phyloP scores from a whole-genome alignment of 1,140 invertebrate species.

The Drosophila pachea region DNA sequence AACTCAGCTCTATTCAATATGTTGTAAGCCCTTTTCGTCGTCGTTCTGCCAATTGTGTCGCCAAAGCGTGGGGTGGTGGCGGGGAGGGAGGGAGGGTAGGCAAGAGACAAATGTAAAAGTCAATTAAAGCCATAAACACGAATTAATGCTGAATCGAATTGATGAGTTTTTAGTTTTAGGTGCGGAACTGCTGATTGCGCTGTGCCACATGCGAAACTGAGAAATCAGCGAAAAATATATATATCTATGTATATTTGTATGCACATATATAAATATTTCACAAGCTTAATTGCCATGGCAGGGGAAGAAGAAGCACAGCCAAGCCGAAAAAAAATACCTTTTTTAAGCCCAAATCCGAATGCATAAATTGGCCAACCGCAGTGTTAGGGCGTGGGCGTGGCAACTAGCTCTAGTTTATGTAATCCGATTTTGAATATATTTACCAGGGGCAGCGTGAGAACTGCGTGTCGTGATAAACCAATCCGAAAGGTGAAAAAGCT shows the following conservation, averaged over 20 bases:
- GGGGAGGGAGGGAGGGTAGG: no score
- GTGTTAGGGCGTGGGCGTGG: not conserved
- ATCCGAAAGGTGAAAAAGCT: conserved; percentile 40
- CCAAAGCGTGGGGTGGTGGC: no score
- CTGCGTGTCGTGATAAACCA: conserved; percentile 22
- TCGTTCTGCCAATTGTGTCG: conserved; percentile 6
- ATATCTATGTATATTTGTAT: not conserved
- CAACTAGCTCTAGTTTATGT: conserved; percentile 38
- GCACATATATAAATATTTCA: conserved; percentile 34
- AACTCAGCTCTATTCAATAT: not conserved
- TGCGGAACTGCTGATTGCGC: conserved; percentile 1
- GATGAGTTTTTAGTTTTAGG: conserved; percentile 8
- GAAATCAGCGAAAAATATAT: conserved; percentile 40
- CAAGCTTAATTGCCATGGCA: conserved; percentile 64
- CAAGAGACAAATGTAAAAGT: conserved; percentile 23
- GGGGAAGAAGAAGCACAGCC: conserved; percentile 44
- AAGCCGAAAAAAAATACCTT: conserved; percentile 28
- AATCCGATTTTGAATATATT: conserved; percentile 70
- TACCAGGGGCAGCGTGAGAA: conserved; percentile 61
- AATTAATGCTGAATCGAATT: conserved; percentile 9
- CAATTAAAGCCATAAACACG: conserved; percentile 28
- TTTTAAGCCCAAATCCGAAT: conserved; percentile 31
- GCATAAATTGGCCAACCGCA: conserved; percentile 49
- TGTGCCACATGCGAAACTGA: conserved; percentile 41
- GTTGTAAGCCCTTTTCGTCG: conserved; percentile 3